Conservation (phyloP, 2,113 vertebrate genomes). For the Centropus unirufus region DNA sequence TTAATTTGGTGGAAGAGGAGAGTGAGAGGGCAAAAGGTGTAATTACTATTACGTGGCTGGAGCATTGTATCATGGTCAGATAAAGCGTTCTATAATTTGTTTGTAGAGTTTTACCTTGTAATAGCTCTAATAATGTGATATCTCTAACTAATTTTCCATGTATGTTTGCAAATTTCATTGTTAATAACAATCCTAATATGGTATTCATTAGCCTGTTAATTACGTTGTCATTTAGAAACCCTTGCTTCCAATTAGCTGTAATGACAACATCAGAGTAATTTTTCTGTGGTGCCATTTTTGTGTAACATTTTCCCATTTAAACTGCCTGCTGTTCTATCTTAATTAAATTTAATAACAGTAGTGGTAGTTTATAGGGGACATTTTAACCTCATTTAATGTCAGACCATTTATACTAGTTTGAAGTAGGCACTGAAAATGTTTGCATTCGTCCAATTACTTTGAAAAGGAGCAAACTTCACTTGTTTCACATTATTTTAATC, state of each 20-base stretch:
- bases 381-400: slow-evolving; percentile 58
- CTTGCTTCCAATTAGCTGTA: slow-evolving; percentile 64
- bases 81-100: neutral
- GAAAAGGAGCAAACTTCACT: slow-evolving; percentile 34
- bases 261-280: slow-evolving; percentile 50
- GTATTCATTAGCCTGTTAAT: slow-evolving; percentile 64
- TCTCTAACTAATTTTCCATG: slow-evolving; percentile 29
- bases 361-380: slow-evolving; percentile 55
- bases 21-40: slow-evolving; percentile 11
- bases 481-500: neutral
- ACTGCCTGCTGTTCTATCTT: slow-evolving; percentile 47
- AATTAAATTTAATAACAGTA: slow-evolving; percentile 69
- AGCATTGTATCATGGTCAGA: neutral
- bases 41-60: neutral
- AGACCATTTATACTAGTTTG: slow-evolving; percentile 39
- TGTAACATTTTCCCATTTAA: slow-evolving; percentile 29
- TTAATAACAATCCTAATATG: slow-evolving; percentile 54
- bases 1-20: slow-evolving; percentile 15
- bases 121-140: neutral
- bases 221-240: slow-evolving; percentile 47
- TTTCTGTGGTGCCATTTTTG: slow-evolving; percentile 60
- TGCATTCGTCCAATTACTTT: slow-evolving; percentile 41
- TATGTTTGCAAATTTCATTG: slow-evolving; percentile 58
- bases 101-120: slow-evolving; percentile 32
- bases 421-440: slow-evolving; percentile 26